Evolutionary conservation across 2,888 invertebrate species (phyloP).

Genomic region (Cryptus armator): DNA sequence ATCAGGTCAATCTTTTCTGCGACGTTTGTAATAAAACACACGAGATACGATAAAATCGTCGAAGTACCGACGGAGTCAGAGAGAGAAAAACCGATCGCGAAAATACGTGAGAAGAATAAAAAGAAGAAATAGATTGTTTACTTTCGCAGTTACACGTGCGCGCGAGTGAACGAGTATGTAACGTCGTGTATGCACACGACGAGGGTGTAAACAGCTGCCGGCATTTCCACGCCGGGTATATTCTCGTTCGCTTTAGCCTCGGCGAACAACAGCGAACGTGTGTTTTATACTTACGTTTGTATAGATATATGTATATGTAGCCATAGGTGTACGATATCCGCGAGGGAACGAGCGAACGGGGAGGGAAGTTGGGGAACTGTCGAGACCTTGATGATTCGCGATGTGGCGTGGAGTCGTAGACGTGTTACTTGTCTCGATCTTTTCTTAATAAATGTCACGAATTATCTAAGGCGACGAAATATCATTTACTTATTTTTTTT

Average conservation of each 20-base stretch:
- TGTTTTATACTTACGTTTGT: conserved; percentile 16
- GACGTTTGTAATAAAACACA: conserved; percentile 39
- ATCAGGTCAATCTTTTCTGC: conserved; percentile 48
- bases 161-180: conserved; percentile 8
- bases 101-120: conserved; percentile 3
- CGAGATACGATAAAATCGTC: conserved; percentile 49
- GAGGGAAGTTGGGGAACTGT: background rate
- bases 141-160: conserved; percentile 33
- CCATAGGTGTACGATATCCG: conserved; percentile 6
- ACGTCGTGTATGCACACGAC: background rate
- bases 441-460: background rate
- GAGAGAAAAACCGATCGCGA: background rate
- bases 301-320: conserved; percentile 9
- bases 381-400: conserved; percentile 18
- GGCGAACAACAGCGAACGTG: conserved; percentile 10
- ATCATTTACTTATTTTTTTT: no score
- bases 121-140: conserved; percentile 24
- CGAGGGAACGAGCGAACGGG: background rate
- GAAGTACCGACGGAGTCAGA: background rate
- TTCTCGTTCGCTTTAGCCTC: conserved; percentile 40
- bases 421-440: background rate
- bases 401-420: conserved; percentile 9
- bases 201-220: conserved; percentile 63
- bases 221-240: conserved; percentile 45
- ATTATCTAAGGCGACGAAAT: background rate